Conservation (phyloP, 2,797 vertebrate species). For the Pangasius macronema region DNA sequence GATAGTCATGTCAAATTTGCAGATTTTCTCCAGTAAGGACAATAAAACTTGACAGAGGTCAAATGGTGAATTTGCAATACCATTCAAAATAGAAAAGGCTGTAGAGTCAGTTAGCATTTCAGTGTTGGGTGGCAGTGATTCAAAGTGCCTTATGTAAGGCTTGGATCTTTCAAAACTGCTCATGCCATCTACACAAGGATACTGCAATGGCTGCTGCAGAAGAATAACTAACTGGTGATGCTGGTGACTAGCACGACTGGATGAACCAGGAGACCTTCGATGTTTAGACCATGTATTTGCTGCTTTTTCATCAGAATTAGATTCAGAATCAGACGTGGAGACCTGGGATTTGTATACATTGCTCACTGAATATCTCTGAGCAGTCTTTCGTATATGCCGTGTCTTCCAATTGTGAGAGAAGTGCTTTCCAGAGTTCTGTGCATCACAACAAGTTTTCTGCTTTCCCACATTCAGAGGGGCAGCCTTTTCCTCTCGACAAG, state of each 20-base stretch:
- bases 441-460: constrained; percentile 77
- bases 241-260: constrained; percentile 72
- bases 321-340: constrained; percentile 94
- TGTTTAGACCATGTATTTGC: constrained; percentile 65
- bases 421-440: constrained; percentile 71
- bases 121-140: constrained; percentile 64
- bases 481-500: constrained; percentile 81
- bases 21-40: constrained; percentile 93
- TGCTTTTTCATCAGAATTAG: constrained; percentile 83
- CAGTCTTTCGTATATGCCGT: constrained; percentile 76
- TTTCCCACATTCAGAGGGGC: constrained; percentile 76
- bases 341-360: constrained; percentile 88
- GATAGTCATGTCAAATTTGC: constrained; percentile 88
- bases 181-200: constrained; percentile 58
- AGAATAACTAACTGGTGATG: constrained; percentile 70
- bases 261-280: constrained; percentile 75
- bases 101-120: constrained; percentile 80
- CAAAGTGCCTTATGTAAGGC: constrained; percentile 67
- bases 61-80: constrained; percentile 88
- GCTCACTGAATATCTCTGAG: constrained; percentile 85
- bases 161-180: constrained; percentile 62
- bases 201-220: constrained; percentile 33
- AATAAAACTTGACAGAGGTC: constrained; percentile 91
- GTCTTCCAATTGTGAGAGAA: constrained; percentile 76
- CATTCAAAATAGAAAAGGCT: constrained; percentile 79